These are phyloP conservation scores for Melinaea menophilus DNA, from an alignment of 2,888 invertebrate genomes.

Conservation along the genomic window DNA sequence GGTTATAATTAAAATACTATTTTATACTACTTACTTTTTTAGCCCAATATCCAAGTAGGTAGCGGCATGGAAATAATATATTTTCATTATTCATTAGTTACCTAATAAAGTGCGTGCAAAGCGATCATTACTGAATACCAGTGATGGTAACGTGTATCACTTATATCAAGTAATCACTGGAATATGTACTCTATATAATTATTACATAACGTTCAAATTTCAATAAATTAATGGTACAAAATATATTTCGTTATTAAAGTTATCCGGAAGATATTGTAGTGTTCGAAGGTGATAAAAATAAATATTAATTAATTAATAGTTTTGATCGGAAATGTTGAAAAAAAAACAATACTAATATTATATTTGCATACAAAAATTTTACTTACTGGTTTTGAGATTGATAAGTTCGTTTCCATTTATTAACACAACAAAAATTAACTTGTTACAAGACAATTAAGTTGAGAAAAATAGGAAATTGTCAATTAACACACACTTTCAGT, in stretches of 20 bases:
- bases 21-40: slow-evolving; percentile 32
- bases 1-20: slow-evolving; percentile 2
- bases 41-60: slow-evolving; percentile 30
- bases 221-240: not conserved
- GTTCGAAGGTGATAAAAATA: slow-evolving; percentile 6
- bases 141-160: slow-evolving; percentile 23
- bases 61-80: slow-evolving; percentile 50
- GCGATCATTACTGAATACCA: slow-evolving; percentile 33
- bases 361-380: not conserved
- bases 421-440: slow-evolving; percentile 24
- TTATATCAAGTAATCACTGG: slow-evolving; percentile 14
- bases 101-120: slow-evolving; percentile 42
- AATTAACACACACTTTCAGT: slow-evolving; percentile 60
- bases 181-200: slow-evolving; percentile 17
- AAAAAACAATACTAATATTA: no score
- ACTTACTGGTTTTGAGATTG: not conserved
- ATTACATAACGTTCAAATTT: slow-evolving; percentile 7
- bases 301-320: slow-evolving; percentile 1
- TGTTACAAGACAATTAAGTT: slow-evolving; percentile 45
- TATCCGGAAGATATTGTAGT: slow-evolving; percentile 15
- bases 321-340: not conserved
- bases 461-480: slow-evolving; percentile 50
- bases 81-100: slow-evolving; percentile 44
- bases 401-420: slow-evolving; percentile 6
- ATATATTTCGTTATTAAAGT: slow-evolving; percentile 1